Conservation (phyloP, 1,140 invertebrate species). For the Diploscapter pachys region DNA sequence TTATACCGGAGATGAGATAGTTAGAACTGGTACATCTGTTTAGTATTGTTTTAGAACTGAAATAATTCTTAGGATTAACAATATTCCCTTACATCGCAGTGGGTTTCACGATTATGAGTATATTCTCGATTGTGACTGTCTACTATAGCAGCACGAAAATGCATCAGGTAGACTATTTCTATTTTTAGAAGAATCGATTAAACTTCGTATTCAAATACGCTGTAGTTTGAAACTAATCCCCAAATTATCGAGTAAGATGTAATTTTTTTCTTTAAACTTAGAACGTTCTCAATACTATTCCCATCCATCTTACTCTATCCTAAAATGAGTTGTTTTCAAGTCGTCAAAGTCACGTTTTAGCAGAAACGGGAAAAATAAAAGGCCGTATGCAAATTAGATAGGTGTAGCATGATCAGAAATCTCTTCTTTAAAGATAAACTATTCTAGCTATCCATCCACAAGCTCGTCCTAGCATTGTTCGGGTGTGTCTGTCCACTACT, state of each 20-base stretch:
- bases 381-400: too few relatives aligned
- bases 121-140: constrained; percentile 45
- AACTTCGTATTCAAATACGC: too few relatives aligned
- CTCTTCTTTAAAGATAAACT: neutral
- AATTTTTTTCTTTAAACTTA: too few relatives aligned
- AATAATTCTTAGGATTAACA: constrained; percentile 43
- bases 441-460: constrained; percentile 44
- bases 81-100: constrained; percentile 48
- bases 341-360: too few relatives aligned
- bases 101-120: constrained; percentile 47
- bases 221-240: too few relatives aligned
- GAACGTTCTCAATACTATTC: too few relatives aligned
- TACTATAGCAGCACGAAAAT: constrained; percentile 40
- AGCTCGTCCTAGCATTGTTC: constrained; percentile 39
- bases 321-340: too few relatives aligned
- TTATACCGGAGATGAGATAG: constrained; percentile 43
- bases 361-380: too few relatives aligned
- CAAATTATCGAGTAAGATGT: too few relatives aligned
- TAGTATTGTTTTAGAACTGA: constrained; percentile 35
- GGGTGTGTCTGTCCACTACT: constrained; percentile 51
- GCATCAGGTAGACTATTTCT: constrained; percentile 31
- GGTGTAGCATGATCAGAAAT: too few relatives aligned
- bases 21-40: constrained; percentile 42
- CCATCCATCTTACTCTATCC: too few relatives aligned
- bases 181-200: too few relatives aligned